Evolutionary conservation across 2,888 invertebrate species (phyloP), one percentile per base, ranked within the genome.

Genomic region (Leptinotarsa tumamoca): DNA sequence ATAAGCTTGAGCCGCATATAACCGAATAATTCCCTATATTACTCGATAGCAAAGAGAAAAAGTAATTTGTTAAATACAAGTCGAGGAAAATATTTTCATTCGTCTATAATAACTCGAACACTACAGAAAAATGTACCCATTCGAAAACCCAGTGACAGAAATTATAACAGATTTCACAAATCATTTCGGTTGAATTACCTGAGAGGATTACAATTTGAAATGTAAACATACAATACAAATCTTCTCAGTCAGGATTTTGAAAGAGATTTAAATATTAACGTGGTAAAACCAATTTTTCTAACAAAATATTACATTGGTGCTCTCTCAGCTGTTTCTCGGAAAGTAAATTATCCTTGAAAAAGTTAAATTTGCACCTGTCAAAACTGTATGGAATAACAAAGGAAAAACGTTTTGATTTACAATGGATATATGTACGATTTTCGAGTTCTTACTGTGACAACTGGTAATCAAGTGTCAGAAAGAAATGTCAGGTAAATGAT

Each of bases 271-370:
- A 67, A 66, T 76, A 70, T 72, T 73, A 73, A 52, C 72, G 68
- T n/a, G 71, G 73, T 69, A 77, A 79, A 79, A 78, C 79, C 78
- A 79, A 79, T 79, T 79, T 79, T 66, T 61, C 50, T 71, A 69
- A 74, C 75, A 74, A 72, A 75, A 71, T 52, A 70, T 23, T 68
- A 56, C 63, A 70, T 68, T 73, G 27, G 49, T 68, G 43, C 73
- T 51, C 63, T 73, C 67, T 68, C 68, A 71, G 72, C 33, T 73
- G 63, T 51, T 75, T 77, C 75, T 70, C 15, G 56, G 75, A 76
- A 76, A 56, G 71, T 71, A 74, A 75, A 72, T 76, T 71, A 74
- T 69, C 50, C 61, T 49, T 70, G 69, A 49, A 56, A 58, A 58
- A 70, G 49, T 56, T 56, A 43, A 70, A 56, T 56, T 49, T 70